Evolutionary conservation across 2,888 invertebrate species (phyloP).

Genomic region (Cybosia mesomella): DNA sequence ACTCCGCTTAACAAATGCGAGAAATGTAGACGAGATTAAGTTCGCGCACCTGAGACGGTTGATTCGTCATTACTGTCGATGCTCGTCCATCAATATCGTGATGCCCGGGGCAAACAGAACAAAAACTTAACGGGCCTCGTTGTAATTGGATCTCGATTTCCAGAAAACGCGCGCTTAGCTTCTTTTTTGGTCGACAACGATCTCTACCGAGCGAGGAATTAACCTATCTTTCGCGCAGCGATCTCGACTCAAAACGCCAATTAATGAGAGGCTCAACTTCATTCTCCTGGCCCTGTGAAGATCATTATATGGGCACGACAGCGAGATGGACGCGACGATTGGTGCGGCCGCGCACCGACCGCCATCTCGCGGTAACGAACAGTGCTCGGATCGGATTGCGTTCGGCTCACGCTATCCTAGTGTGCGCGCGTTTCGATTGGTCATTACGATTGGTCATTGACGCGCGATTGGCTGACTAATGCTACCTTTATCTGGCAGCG

Average conservation of each 20-base stretch:
- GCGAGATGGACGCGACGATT: conserved; percentile 86
- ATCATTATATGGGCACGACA: conserved; percentile 87
- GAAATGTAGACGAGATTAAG: conserved; percentile 66
- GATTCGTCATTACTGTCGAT: conserved; percentile 65
- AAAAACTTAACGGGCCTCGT: conserved; percentile 84
- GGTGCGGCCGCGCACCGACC: conserved; percentile 77
- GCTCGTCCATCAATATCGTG: conserved; percentile 81
- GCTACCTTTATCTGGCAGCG: conserved; percentile 74
- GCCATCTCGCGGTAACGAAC: conserved; percentile 86
- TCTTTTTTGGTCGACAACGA: conserved; percentile 86
- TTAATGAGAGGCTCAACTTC: conserved; percentile 87
- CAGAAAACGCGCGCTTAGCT: conserved; percentile 85
- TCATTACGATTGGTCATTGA: conserved; percentile 78
- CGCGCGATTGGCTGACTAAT: conserved; percentile 81
- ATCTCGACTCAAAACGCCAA: conserved; percentile 87
- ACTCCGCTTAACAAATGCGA: conserved; percentile 69
- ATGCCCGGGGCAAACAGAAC: conserved; percentile 81
- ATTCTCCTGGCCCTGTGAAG: conserved; percentile 86
- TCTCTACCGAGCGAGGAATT: conserved; percentile 85
- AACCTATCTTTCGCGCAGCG: conserved; percentile 86
- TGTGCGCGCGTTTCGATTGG: conserved; percentile 78
- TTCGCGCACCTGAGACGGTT: conserved; percentile 58
- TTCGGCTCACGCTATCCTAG: conserved; percentile 87
- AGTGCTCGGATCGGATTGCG: conserved; percentile 82
- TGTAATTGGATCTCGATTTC: conserved; percentile 87